phyloP scores from a whole-genome alignment of 2,888 invertebrate species.

The Liopterus haemorrhoidalis region DNA sequence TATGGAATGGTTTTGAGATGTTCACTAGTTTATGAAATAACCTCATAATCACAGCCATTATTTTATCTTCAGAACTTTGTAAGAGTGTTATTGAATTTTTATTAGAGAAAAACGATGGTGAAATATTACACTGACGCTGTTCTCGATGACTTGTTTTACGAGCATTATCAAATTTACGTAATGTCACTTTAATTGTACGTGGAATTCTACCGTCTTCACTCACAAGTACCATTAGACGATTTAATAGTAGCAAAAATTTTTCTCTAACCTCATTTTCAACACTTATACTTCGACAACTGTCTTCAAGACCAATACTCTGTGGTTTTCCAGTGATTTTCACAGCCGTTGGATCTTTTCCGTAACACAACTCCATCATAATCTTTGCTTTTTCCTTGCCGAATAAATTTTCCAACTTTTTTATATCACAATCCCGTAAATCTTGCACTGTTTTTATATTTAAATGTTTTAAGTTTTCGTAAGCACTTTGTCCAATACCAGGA shows the following conservation, averaged over 20 bases:
- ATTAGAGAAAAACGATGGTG: constrained; percentile 56
- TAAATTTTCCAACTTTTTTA: constrained; percentile 51
- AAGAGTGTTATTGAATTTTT: constrained; percentile 40
- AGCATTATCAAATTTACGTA: constrained; percentile 64
- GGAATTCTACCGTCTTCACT: constrained; percentile 75
- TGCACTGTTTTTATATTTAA: constrained; percentile 61
- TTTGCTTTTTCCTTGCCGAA: constrained; percentile 65
- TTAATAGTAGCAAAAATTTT: constrained; percentile 61
- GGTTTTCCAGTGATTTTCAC: constrained; percentile 73
- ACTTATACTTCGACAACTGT: constrained; percentile 68
- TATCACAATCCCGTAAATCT: constrained; percentile 59
- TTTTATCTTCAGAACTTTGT: constrained; percentile 57
- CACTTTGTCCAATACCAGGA: constrained; percentile 72
- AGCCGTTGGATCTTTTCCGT: constrained; percentile 66
- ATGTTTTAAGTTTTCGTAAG: constrained; percentile 57
- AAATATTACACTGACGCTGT: constrained; percentile 67
- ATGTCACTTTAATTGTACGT: constrained; percentile 65
- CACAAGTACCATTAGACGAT: constrained; percentile 64
- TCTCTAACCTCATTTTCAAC: constrained; percentile 68
- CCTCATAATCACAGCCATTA: constrained; percentile 65
- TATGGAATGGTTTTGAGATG: constrained; percentile 67
- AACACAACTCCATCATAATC: constrained; percentile 61
- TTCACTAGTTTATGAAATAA: constrained; percentile 70
- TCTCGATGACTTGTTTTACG: constrained; percentile 66
- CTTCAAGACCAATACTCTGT: constrained; percentile 73